Evolutionary conservation across 1,140 invertebrate species (phyloP).

Genomic region (Trialeurodes vaporariorum): DNA sequence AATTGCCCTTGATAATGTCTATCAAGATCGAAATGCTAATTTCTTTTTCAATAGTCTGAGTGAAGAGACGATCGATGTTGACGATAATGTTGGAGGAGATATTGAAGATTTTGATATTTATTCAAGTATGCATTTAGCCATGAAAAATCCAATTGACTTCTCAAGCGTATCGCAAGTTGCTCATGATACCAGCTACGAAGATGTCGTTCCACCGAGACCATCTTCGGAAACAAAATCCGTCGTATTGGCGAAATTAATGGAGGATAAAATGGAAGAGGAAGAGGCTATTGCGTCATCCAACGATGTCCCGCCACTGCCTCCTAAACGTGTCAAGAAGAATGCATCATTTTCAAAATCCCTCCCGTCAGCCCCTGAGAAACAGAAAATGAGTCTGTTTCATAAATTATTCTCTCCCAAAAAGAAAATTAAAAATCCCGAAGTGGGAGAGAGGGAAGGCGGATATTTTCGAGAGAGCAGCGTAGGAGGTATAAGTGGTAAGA

Average conservation of each 20-base stretch:
- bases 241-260: background rate
- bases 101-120: slow-evolving; percentile 39
- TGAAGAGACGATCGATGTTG: slow-evolving; percentile 40
- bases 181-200: slow-evolving; percentile 42
- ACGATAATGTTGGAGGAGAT: slow-evolving; percentile 16
- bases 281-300: slow-evolving; percentile 27
- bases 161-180: slow-evolving; percentile 33
- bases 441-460: slow-evolving; percentile 6
- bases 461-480: slow-evolving; percentile 31
- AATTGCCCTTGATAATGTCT: background rate
- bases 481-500: slow-evolving; percentile 27
- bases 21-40: background rate
- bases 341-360: slow-evolving; percentile 35
- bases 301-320: slow-evolving; percentile 58
- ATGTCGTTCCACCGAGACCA: slow-evolving; percentile 34
- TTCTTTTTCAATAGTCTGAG: slow-evolving; percentile 32
- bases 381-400: slow-evolving; percentile 50
- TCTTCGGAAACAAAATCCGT: slow-evolving; percentile 23
- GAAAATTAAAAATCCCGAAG: slow-evolving; percentile 10
- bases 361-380: slow-evolving; percentile 32
- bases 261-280: background rate
- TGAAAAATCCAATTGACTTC: slow-evolving; percentile 64
- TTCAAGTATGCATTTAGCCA: slow-evolving; percentile 69
- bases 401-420: slow-evolving; percentile 41
- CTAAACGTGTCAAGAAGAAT: slow-evolving; percentile 59